Base-by-base conservation (phyloP, 2,797 vertebrate species). In the Danio tinwini region DNA sequence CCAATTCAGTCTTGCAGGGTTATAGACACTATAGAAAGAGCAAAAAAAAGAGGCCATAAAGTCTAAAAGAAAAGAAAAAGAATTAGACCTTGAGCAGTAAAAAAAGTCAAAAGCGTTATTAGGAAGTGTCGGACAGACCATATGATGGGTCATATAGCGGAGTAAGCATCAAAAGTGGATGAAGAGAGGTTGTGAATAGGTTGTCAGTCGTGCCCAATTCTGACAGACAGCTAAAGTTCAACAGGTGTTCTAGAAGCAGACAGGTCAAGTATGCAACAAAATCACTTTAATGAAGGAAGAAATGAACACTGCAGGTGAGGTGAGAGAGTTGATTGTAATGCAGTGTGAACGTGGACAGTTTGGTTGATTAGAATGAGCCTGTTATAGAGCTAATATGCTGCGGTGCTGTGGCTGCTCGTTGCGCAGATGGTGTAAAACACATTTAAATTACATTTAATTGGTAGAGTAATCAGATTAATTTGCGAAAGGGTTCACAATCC, bases 1-100 rank as follows among this genome's bases (percentile, higher is more conserved):
- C 74, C 82, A 83, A 82, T 83, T 80, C 82, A 78, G 49, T 75
- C 6, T 16, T 62, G 76, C 82, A 81, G 49, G 65, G 83, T 85
- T 75, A 82, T 55, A 78, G 61, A 81, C 63, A 37, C 77, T 39
- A 76, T 45, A 83, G 39, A 77, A 59, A 44, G 29, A 62, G 50
- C 74, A 11, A 1, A 29, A 50, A 44, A 40, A 53, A 10, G 52
- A 59, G n/a, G 37, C 17, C 67, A 67, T 74, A 68, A 76, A 62
- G 19, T 53, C 74, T 55, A 13, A 59, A 45, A 50, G 11, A 62
- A 59, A 19, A 74, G 10, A n/a, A 49, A 12, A 29, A 21, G 14
- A 13, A 56, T 16, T 16, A 73, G 56, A 72, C 19, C 53, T 73
- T 67, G 62, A 47, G 74, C 40, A 37, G 50, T 56, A 53, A 19